Evolutionary conservation across 1,140 invertebrate genomes (phyloP).

Genomic region (Orussus abietinus): DNA sequence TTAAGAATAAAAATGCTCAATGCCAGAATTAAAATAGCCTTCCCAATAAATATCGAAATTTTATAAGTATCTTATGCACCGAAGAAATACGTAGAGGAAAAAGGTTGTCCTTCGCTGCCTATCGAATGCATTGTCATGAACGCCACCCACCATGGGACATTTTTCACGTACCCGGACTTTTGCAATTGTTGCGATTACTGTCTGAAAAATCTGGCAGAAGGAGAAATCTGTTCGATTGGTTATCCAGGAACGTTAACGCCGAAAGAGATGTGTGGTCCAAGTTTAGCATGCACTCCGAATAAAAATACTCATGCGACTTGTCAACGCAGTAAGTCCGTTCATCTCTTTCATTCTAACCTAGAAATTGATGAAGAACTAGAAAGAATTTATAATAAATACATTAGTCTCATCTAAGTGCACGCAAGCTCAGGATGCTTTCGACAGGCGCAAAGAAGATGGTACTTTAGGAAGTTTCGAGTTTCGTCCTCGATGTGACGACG

Average conservation of each 20-base stretch:
- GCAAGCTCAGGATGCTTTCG: slow-evolving; percentile 45
- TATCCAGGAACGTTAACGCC: slow-evolving; percentile 28
- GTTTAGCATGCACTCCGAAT: slow-evolving; percentile 33
- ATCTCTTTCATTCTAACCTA: too few relatives aligned
- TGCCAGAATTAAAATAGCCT: too few relatives aligned
- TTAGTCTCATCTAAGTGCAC: slow-evolving; percentile 42
- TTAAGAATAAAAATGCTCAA: too few relatives aligned
- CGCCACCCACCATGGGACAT: slow-evolving; percentile 49
- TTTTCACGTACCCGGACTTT: slow-evolving; percentile 50
- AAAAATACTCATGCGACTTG: slow-evolving; percentile 17
- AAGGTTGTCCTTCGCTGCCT: slow-evolving; percentile 36
- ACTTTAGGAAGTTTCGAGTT: slow-evolving; percentile 42
- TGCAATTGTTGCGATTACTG: slow-evolving; percentile 62
- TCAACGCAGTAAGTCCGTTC: slow-evolving; percentile 18
- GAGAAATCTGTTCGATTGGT: slow-evolving; percentile 40
- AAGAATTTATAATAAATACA: slow-evolving; percentile 1
- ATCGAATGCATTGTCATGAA: slow-evolving; percentile 50
- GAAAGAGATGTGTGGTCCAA: slow-evolving; percentile 43
- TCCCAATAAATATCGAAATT: too few relatives aligned
- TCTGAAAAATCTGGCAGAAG: slow-evolving; percentile 44
- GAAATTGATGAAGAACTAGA: neutral
- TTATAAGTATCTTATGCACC: slow-evolving; percentile 11
- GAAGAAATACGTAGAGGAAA: slow-evolving; percentile 22
- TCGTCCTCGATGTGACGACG: slow-evolving; percentile 55
- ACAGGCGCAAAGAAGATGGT: slow-evolving; percentile 35